phyloP scores from a whole-genome alignment of 2,113 vertebrate genomes.

The Corythornis vintsioides region DNA sequence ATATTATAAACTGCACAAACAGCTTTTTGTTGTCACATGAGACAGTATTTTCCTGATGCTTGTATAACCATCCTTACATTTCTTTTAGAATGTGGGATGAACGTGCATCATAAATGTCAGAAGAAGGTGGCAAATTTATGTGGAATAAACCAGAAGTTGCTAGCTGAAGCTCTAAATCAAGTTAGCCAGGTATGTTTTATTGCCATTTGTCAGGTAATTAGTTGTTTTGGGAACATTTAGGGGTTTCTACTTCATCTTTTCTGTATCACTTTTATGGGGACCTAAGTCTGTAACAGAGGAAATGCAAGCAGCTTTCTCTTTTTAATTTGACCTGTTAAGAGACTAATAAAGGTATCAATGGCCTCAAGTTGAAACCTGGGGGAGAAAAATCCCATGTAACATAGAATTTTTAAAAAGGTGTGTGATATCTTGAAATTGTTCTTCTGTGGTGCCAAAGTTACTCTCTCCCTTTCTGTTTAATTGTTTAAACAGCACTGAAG shows the following conservation, averaged over 20 bases:
- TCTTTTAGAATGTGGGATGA: conserved; percentile 91
- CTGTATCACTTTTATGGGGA: neutral
- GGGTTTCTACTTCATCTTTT: neutral
- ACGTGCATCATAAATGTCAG: conserved; percentile 97
- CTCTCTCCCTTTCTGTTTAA: neutral
- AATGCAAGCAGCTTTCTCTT: neutral
- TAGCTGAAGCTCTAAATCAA: conserved; percentile 96
- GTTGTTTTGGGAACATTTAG: neutral
- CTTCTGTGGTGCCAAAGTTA: neutral
- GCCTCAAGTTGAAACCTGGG: neutral
- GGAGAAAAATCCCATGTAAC: neutral
- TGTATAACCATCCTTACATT: neutral
- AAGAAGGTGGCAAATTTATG: conserved; percentile 97
- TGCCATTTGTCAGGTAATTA: neutral
- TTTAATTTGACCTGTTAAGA: neutral
- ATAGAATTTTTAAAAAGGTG: neutral
- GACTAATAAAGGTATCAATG: neutral
- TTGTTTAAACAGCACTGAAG: neutral
- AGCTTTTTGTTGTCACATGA: neutral
- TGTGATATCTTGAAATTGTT: neutral
- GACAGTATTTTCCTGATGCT: neutral
- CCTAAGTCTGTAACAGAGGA: neutral
- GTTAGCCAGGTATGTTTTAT: conserved; percentile 85
- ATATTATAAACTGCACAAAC: neutral
- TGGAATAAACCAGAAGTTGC: conserved; percentile 98